phyloP scores from a whole-genome alignment of 2,113 vertebrate species.

The Psilopogon haemacephalus region DNA sequence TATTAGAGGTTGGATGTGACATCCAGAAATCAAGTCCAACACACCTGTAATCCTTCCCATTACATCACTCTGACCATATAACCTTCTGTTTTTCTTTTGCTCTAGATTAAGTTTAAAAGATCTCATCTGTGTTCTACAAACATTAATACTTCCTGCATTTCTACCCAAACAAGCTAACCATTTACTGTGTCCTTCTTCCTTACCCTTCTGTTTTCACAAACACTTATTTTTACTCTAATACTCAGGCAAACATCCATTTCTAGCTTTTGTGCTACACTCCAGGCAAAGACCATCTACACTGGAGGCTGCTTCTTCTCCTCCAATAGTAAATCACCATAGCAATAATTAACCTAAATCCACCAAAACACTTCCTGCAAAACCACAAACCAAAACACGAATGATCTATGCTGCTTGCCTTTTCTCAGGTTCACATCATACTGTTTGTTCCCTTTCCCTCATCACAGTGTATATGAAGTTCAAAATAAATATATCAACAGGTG shows the following conservation, averaged over 20 bases:
- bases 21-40: no score
- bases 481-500: background rate
- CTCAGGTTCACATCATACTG: background rate
- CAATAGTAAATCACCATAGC: background rate
- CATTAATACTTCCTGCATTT: background rate
- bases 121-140: background rate
- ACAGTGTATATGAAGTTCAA: background rate
- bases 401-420: background rate
- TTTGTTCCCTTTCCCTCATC: background rate
- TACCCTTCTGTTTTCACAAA: background rate
- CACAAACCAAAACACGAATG: background rate
- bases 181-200: background rate
- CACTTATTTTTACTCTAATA: background rate
- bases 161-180: background rate
- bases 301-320: background rate
- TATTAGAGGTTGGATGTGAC: no score
- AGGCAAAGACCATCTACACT: background rate
- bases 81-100: background rate
- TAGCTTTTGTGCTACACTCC: background rate
- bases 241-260: slow-evolving; percentile 3
- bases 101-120: background rate
- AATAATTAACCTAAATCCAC: slow-evolving; percentile 42
- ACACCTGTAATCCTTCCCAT: background rate
- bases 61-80: background rate
- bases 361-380: background rate